Evolutionary conservation across 1,140 invertebrate genomes (phyloP), one percentile per base, ranked within the genome.

Genomic region (Drosophila mojavensis): DNA sequence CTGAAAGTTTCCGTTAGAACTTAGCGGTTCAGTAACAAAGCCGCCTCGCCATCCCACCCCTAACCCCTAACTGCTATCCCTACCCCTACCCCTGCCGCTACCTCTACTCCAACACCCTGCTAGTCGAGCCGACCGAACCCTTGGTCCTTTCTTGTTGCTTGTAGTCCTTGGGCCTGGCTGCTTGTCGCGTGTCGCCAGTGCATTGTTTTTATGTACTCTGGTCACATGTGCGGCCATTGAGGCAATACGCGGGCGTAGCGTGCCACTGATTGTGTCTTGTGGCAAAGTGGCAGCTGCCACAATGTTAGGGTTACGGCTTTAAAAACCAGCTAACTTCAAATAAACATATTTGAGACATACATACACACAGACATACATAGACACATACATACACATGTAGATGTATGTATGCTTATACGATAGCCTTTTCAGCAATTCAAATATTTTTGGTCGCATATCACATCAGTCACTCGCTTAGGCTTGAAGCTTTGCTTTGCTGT

Each of bases 171-270:
- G n/a, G n/a, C 43, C 43, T 15, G n/a, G 13, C 1, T 45, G 20
- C 45, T 51, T 15, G 61, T 72, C 45, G 66, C 66, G 67, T 64
- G 72, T 75, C 71, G 58, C 56, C 66, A 69, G 60, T 71, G 68
- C 61, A 75, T 75, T 75, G 67, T 71, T 75, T 71, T 75, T 75
- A 71, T 75, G 73, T 71, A 71, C 59, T 70, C 60, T 36, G 39
- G 50, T 39, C 64, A 68, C 65, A 69, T 69, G 58, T 68, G 70
- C 48, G 47, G 33, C 33, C 17, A 20, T 24, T 41, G 11, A 9
- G 28, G 5, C 48, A 26, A 51, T 30, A 53, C 53, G 53, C 53
- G 36, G 13, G 28, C 28, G 36, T 60, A 28, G 36, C 15, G 59
- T 36, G 50, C 17, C 26, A 41, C 50, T 65, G 63, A 58, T 51